Conservation (phyloP, 2,797 vertebrate genomes). For the Agapornis canus region DNA sequence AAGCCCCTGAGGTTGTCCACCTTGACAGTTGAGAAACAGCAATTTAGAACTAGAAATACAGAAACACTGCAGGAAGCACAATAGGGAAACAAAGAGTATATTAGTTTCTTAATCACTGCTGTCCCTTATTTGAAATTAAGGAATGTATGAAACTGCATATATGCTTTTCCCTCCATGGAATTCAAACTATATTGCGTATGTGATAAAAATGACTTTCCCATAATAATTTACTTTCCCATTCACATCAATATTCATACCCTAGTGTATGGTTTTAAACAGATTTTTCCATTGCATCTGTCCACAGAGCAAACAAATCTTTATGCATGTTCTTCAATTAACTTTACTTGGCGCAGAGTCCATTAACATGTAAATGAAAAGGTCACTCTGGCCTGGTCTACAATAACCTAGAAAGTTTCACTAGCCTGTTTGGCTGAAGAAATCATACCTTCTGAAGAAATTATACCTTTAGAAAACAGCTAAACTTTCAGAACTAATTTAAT, state of each 20-base stretch:
- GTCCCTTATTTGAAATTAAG: conserved; percentile 35
- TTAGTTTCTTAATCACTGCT: conserved; percentile 1
- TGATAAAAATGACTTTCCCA: conserved; percentile 43
- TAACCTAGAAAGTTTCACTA: conserved; percentile 13
- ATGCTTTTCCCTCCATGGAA: background rate
- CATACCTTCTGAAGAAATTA: background rate
- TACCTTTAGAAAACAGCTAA: background rate
- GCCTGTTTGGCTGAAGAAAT: background rate
- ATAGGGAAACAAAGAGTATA: background rate
- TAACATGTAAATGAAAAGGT: conserved; percentile 68
- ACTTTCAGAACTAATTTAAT: background rate
- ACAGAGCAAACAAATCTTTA: conserved; percentile 65
- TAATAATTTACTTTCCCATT: conserved; percentile 47
- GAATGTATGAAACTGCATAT: background rate
- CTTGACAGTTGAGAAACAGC: background rate
- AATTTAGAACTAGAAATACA: background rate
- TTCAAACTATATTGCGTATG: background rate
- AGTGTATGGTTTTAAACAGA: conserved; percentile 34
- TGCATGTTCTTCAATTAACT: conserved; percentile 65
- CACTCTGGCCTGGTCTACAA: background rate
- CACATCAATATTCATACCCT: conserved; percentile 57
- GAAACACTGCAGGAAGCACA: background rate
- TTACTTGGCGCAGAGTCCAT: conserved; percentile 23
- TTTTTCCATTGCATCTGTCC: conserved; percentile 56
- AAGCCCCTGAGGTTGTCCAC: background rate